Evolutionary conservation across 1,140 invertebrate genomes (phyloP), one percentile per base, ranked within the genome.

Genomic region (Charaxes varanes): DNA sequence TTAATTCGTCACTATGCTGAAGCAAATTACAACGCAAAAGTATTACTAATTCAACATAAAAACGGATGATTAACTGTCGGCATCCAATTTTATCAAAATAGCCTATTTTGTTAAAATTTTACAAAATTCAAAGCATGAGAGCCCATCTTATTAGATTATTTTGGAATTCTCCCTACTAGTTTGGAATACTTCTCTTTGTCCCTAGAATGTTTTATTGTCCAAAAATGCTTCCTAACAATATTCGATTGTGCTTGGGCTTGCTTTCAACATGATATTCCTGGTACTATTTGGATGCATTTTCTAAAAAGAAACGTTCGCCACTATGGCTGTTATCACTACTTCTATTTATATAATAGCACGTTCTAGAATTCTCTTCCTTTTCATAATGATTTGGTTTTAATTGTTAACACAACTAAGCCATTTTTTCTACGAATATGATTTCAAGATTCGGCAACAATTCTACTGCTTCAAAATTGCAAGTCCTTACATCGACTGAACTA

Each of bases 171-270:
- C 62, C 59, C 30, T 40, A 51, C 33, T 74, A 53, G 47, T 47
- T 43, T 31, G 53, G 21, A 41, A 53, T 56, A 50, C 47, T 41
- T 50, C 41, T 40, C 33, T 31, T 18, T 28, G 27, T 28, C 38
- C 56, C 55, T 50, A 61, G 72, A 53, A 58, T 56, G 50, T 66
- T 46, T 59, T 53, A 46, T 41, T 55, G 60, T 49, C 54, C 46
- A 50, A 57, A 65, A 45, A 57, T 63, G 74, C 74, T 78, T 64
- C 56, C 53, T 62, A 41, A 65, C 50, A 53, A 53, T 63, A 36
- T 56, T 63, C 58, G 60, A 49, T 68, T 73, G 48, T 71, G 78
- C 78, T 82, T 82, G 73, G 78, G 78, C 78, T 76, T 82, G 78
- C 78, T 82, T 76, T 63, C 59, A 45, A 63, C 57, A 63, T 45